phyloP scores from a whole-genome alignment of 2,113 vertebrate species.

The Rhea pennata region DNA sequence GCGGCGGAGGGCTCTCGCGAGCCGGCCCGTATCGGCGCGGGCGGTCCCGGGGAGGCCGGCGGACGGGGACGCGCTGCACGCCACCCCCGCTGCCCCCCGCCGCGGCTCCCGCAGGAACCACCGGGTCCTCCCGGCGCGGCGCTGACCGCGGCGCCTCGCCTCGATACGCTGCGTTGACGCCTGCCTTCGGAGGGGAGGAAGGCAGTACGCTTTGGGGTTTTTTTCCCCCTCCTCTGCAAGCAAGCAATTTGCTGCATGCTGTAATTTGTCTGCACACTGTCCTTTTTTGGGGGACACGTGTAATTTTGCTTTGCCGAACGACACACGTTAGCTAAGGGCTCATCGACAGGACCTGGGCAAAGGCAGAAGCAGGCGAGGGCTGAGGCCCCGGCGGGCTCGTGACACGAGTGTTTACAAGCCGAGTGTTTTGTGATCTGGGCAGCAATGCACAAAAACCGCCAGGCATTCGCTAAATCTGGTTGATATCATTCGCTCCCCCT shows the following conservation, averaged over 20 bases:
- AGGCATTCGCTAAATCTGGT: slow-evolving; percentile 58
- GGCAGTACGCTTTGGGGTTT: neutral
- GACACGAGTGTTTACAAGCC: slow-evolving; percentile 19
- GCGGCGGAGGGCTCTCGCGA: too few species aligned
- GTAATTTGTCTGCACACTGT: slow-evolving; percentile 70
- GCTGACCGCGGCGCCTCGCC: slow-evolving; percentile 10
- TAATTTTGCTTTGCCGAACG: slow-evolving; percentile 80
- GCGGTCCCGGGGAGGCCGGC: too few species aligned
- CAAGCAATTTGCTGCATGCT: slow-evolving; percentile 59
- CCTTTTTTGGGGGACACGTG: slow-evolving; percentile 59
- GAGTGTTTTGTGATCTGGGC: neutral
- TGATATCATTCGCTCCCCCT: slow-evolving; percentile 42
- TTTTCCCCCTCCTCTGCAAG: neutral
- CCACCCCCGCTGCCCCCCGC: too few species aligned
- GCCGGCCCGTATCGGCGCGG: too few species aligned
- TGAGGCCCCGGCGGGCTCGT: neutral
- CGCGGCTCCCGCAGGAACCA: too few species aligned
- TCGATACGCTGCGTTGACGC: slow-evolving; percentile 59
- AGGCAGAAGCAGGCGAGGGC: neutral
- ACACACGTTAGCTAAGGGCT: slow-evolving; percentile 51
- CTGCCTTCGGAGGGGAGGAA: slow-evolving; percentile 51
- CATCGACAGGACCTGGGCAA: neutral
- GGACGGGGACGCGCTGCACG: too few species aligned
- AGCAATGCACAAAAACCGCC: neutral
- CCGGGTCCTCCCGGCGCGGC: too few species aligned